phyloP scores from a whole-genome alignment of 2,888 invertebrate genomes.

The Coleophora flavipennella region DNA sequence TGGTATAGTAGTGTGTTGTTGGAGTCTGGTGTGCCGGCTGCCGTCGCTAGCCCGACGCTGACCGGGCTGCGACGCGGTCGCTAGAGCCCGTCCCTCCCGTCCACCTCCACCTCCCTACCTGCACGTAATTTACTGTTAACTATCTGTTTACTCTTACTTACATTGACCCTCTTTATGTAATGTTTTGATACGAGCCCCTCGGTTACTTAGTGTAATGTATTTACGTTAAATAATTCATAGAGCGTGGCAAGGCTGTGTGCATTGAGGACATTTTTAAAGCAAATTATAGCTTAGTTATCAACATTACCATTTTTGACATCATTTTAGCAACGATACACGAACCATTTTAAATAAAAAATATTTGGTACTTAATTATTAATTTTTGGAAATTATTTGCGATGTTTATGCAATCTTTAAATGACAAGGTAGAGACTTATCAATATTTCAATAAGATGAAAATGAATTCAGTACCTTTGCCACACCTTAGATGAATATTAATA shows the following conservation, averaged over 20 bases:
- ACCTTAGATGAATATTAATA: slow-evolving; percentile 68
- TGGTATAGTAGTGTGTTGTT: slow-evolving; percentile 69
- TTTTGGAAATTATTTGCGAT: slow-evolving; percentile 48
- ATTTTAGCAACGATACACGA: slow-evolving; percentile 61
- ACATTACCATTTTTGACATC: slow-evolving; percentile 60
- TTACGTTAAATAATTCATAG: slow-evolving; percentile 62
- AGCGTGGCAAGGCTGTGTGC: slow-evolving; percentile 83
- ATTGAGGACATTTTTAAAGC: slow-evolving; percentile 73
- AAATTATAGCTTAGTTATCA: slow-evolving; percentile 64
- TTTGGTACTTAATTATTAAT: slow-evolving; percentile 35
- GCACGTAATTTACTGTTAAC: slow-evolving; percentile 53
- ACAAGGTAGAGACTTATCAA: slow-evolving; percentile 55
- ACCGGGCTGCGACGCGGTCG: slow-evolving; percentile 14
- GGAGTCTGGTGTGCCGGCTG: slow-evolving; percentile 56
- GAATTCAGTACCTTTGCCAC: slow-evolving; percentile 71
- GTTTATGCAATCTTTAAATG: slow-evolving; percentile 41
- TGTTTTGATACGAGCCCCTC: slow-evolving; percentile 66
- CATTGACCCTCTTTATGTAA: slow-evolving; percentile 66
- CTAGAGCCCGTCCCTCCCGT: slow-evolving; percentile 24
- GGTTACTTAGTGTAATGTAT: slow-evolving; percentile 69
- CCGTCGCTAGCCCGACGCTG: slow-evolving; percentile 53
- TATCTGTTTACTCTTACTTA: slow-evolving; percentile 59
- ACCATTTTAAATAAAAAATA: slow-evolving; percentile 49
- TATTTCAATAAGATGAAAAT: slow-evolving; percentile 46
- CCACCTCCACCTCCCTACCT: slow-evolving; percentile 53